phyloP scores from a whole-genome alignment of 2,113 vertebrate species.

The Artemisiospiza belli region DNA sequence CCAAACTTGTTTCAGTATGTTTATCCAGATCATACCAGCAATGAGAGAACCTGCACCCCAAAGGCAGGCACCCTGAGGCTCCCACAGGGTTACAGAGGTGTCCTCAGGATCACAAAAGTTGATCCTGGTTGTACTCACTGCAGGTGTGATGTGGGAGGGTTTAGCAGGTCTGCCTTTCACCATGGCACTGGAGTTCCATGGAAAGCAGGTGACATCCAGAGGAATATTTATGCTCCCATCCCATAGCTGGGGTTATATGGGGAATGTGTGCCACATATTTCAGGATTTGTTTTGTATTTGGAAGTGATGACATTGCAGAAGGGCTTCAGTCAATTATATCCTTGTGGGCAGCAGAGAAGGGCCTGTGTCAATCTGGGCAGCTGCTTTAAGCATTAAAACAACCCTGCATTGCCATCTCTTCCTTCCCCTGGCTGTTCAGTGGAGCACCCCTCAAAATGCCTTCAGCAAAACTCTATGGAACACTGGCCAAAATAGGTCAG shows the following conservation, averaged over 20 bases:
- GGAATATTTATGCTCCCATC: not conserved
- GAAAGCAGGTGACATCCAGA: not conserved
- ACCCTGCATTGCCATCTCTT: not conserved
- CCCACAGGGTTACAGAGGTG: not conserved
- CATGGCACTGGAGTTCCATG: accelerated
- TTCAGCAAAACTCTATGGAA: not conserved
- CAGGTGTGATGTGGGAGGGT: not conserved
- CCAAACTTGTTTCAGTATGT: not conserved
- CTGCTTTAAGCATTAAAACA: not conserved
- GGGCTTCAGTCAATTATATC: not conserved
- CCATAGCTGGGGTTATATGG: not conserved
- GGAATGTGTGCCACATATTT: not conserved
- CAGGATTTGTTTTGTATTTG: constrained; percentile 26
- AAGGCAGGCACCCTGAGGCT: not conserved
- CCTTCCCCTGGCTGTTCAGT: not conserved
- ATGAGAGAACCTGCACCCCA: not conserved
- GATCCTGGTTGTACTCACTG: not conserved
- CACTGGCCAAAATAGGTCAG: not conserved
- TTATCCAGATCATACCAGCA: not conserved
- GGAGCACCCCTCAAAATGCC: not conserved
- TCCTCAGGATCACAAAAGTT: not conserved
- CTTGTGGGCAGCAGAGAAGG: not conserved
- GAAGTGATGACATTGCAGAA: not conserved
- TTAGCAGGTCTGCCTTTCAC: not conserved
- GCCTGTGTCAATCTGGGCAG: not conserved